A percentile compares a stretch with the other conserved stretches of the same genome.
phyloP scores from a whole-genome alignment of 2,797 vertebrate species.

The Neosalanx taihuensis region DNA sequence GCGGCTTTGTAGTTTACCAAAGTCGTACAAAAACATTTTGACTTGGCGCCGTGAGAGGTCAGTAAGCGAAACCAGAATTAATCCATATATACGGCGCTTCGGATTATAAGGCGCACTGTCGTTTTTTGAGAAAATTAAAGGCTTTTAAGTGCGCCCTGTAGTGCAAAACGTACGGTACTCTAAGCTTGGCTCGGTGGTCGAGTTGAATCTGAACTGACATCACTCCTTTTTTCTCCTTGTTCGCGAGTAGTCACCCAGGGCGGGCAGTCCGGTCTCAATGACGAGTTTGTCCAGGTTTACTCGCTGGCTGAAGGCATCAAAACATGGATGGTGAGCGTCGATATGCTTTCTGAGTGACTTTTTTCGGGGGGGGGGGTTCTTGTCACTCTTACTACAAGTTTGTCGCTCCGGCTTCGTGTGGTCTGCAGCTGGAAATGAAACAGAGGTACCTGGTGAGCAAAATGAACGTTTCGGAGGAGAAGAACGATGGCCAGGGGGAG shows the following conservation, averaged over 20 bases:
- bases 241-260: constrained; percentile 79
- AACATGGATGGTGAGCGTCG: constrained; percentile 94
- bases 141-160: too few relatives aligned
- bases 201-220: not conserved
- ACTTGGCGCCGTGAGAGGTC: too few relatives aligned
- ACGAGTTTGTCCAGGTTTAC: constrained; percentile 91
- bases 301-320: constrained; percentile 89
- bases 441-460: constrained; percentile 85
- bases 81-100: too few relatives aligned
- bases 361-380: too few relatives aligned
- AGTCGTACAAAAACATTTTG: too few relatives aligned
- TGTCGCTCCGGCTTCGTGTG: not conserved
- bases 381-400: not conserved
- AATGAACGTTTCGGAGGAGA: constrained; percentile 79
- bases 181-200: not conserved
- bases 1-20: too few relatives aligned
- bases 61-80: too few relatives aligned
- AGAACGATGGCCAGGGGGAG: constrained; percentile 70
- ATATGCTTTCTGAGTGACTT: not conserved
- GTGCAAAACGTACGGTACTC: not conserved
- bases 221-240: not conserved
- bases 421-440: constrained; percentile 91
- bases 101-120: too few relatives aligned
- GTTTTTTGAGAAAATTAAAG: too few relatives aligned
- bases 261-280: constrained; percentile 77